Evolutionary conservation across 2,113 vertebrate species (phyloP).

Genomic region (Dicerorhinus sumatrensis): DNA sequence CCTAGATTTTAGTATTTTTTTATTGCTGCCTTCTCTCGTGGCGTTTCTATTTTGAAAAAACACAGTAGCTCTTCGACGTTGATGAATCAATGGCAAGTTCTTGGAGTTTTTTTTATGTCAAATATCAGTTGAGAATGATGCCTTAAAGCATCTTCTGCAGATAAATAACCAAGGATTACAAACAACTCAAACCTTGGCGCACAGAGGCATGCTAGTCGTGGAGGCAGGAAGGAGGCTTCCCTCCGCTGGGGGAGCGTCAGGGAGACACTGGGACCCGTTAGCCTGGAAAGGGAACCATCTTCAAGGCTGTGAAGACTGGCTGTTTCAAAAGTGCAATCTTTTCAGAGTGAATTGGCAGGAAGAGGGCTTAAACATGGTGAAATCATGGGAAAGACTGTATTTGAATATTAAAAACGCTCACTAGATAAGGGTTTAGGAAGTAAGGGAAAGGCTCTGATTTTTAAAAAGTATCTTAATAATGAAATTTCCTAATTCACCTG

Average conservation of each 20-base stretch:
- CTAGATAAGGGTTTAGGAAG: neutral
- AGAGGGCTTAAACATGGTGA: neutral
- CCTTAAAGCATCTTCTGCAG: neutral
- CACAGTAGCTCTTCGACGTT: neutral
- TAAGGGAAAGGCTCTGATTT: neutral
- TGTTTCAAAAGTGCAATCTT: neutral
- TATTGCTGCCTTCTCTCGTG: neutral
- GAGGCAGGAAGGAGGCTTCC: no score
- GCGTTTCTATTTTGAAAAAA: neutral
- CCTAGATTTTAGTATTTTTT: neutral
- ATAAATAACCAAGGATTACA: neutral
- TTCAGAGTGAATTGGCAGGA: slow-evolving; percentile 29
- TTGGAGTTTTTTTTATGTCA: neutral
- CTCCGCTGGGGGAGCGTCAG: neutral
- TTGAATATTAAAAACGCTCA: neutral
- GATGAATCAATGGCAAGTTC: neutral
- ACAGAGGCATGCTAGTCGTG: fast-evolving
- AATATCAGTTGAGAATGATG: neutral
- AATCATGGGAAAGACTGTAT: neutral
- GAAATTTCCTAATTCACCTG: neutral
- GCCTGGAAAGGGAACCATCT: neutral
- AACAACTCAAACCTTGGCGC: fast-evolving
- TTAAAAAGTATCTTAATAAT: neutral
- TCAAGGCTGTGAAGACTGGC: neutral
- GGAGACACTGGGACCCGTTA: fast-evolving